A percentile compares a stretch with the other conserved stretches of the same genome.
Evolutionary conservation across 53 echinoderm and acorn worm genomes (phyloP).

Genomic region (Hippasteria phrygiana): DNA sequence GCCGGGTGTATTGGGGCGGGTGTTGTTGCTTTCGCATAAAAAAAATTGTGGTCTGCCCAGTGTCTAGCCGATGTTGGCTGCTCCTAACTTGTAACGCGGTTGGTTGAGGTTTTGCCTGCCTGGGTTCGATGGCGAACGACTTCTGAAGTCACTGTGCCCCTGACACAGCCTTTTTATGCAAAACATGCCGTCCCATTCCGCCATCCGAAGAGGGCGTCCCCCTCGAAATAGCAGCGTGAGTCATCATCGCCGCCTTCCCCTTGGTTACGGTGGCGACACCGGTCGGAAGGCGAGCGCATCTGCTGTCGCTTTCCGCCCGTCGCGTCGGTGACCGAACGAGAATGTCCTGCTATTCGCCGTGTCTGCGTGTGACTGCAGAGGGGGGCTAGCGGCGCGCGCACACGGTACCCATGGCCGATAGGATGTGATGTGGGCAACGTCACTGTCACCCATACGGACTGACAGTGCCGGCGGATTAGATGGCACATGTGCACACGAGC

Average conservation of each 20-base stretch:
- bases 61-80: neutral
- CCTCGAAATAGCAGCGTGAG: slow-evolving; percentile 16
- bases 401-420: too few species aligned
- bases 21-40: neutral
- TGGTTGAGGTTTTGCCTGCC: neutral
- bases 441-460: too few species aligned
- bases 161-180: slow-evolving; percentile 3
- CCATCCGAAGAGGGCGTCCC: slow-evolving; percentile 1
- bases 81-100: neutral
- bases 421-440: too few species aligned
- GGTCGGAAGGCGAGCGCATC: slow-evolving; percentile 4
- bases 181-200: neutral
- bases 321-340: neutral
- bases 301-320: neutral
- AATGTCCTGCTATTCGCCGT: too few species aligned
- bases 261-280: slow-evolving; percentile 20
- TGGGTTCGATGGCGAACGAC: slow-evolving; percentile 4
- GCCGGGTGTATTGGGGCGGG: neutral
- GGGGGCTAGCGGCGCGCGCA: too few species aligned
- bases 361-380: too few species aligned
- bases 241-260: slow-evolving; percentile 39
- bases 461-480: too few species aligned
- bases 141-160: neutral
- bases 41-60: neutral
- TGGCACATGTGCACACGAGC: too few species aligned